A percentile compares a stretch with the other conserved stretches of the same genome.
These are phyloP conservation scores for Condylura cristata DNA, from an alignment of 2,113 vertebrate genomes.

Conservation along the genomic window DNA sequence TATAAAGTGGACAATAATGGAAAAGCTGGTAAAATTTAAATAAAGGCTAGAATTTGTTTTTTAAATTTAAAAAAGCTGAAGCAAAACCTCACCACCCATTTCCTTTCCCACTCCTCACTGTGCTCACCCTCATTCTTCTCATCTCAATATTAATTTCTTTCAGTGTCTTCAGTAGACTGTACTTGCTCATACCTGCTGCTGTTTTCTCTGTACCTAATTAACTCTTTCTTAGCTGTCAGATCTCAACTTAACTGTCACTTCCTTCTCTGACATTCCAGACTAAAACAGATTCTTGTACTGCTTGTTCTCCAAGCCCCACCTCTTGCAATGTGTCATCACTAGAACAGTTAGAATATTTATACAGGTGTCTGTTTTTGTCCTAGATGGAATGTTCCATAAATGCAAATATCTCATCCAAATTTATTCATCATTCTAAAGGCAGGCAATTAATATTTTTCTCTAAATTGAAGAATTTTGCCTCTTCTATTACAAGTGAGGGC, in stretches of 20 bases:
- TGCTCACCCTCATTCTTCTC: background rate
- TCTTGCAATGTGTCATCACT: background rate
- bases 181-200: background rate
- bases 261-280: background rate
- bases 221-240: background rate
- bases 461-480: background rate
- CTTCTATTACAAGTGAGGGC: background rate
- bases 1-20: too few species aligned
- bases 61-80: background rate
- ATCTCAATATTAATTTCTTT: background rate
- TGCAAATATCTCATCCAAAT: background rate
- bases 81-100: background rate
- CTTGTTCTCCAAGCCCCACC: background rate
- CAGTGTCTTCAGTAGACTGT: background rate
- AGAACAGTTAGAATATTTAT: background rate
- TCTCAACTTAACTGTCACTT: background rate
- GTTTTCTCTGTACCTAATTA: background rate
- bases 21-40: too few species aligned
- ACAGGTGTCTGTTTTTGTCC: background rate
- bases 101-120: accelerated
- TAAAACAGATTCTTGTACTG: background rate
- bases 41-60: too few species aligned
- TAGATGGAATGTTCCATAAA: background rate
- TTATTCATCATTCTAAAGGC: background rate
- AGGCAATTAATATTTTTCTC: background rate